These are phyloP conservation scores for Leptinotarsa lineolata DNA, from an alignment of 1,140 invertebrate genomes.

Conservation along the genomic window DNA sequence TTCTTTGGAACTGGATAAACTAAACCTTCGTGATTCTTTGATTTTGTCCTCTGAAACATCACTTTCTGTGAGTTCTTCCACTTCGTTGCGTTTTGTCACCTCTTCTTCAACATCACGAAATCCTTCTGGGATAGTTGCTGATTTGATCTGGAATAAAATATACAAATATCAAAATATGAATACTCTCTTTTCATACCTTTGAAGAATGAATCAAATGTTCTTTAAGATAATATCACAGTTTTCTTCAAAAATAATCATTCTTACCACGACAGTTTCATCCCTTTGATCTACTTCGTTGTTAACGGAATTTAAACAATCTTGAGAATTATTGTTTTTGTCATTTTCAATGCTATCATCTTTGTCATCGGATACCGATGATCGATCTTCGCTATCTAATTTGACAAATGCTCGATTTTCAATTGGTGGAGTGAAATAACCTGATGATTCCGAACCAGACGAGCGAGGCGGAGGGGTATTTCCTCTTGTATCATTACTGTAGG, in stretches of 20 bases:
- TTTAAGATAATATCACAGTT: too few relatives aligned
- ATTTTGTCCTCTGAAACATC: background rate
- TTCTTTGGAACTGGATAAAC: constrained; percentile 15
- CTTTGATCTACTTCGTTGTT: background rate
- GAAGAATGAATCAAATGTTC: background rate
- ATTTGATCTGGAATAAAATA: constrained; percentile 27
- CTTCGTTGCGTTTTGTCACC: constrained; percentile 14
- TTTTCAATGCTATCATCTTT: constrained; percentile 11
- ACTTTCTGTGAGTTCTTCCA: background rate
- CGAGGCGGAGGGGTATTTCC: constrained; percentile 11
- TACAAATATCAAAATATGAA: too few relatives aligned
- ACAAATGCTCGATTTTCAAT: constrained; percentile 34
- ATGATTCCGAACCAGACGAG: constrained; percentile 53
- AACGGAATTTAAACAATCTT: constrained; percentile 27
- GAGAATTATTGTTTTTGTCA: constrained; percentile 30
- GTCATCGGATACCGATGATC: constrained; percentile 15
- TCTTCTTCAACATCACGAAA: constrained; percentile 25
- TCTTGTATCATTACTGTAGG: background rate
- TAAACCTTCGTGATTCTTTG: constrained; percentile 11
- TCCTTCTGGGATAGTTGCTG: constrained; percentile 31
- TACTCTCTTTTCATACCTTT: background rate
- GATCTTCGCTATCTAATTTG: constrained; percentile 41
- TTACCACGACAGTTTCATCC: constrained; percentile 8
- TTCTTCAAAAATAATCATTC: background rate
- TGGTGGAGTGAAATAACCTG: constrained; percentile 53